These are phyloP conservation scores for Globia sparganii DNA, from an alignment of 2,888 invertebrate species.

Conservation along the genomic window DNA sequence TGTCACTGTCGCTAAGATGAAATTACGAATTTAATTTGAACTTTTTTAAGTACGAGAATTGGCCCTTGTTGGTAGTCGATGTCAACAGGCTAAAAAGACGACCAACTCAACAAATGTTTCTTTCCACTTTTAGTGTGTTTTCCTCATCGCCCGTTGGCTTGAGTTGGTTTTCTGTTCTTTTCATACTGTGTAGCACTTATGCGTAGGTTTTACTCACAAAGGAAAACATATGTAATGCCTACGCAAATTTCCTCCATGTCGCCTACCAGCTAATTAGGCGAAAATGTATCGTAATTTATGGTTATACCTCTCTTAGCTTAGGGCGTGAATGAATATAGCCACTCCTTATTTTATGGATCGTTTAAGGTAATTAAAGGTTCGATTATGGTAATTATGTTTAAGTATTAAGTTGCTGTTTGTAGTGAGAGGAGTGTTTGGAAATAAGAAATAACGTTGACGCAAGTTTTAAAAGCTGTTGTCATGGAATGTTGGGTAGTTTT, in stretches of 20 bases:
- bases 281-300: conserved; percentile 41
- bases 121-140: neutral
- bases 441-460: neutral
- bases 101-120: neutral
- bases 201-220: conserved; percentile 33
- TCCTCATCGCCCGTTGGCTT: too few relatives aligned
- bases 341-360: conserved; percentile 45
- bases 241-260: conserved; percentile 33
- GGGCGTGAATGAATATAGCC: conserved; percentile 38
- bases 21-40: neutral
- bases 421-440: neutral
- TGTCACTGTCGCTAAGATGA: neutral
- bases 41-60: neutral
- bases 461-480: neutral
- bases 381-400: conserved; percentile 49
- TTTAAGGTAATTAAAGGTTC: conserved; percentile 52
- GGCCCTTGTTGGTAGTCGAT: neutral
- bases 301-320: conserved; percentile 25
- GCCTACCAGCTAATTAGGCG: conserved; percentile 28
- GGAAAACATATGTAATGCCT: conserved; percentile 35
- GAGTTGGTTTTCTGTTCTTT: conserved; percentile 9
- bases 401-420: conserved; percentile 32
- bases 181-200: conserved; percentile 3
- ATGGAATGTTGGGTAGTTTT: neutral
- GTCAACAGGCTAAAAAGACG: too few relatives aligned